Conservation (phyloP, 2,888 invertebrate species). For the Platerodrilus igneus region DNA sequence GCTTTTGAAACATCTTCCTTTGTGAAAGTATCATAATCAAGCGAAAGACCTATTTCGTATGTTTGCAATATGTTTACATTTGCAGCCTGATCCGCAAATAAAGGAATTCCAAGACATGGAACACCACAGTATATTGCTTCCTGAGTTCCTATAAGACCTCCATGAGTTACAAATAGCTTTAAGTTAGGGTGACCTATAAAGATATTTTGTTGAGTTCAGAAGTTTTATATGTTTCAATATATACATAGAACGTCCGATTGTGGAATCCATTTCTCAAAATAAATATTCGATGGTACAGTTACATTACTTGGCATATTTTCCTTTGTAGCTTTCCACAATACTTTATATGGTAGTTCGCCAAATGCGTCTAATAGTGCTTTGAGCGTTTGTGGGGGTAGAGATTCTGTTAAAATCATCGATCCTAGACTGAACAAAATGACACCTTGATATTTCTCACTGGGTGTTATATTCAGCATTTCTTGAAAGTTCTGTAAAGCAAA, state of each 20-base stretch:
- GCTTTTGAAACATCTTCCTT: too few relatives aligned
- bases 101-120: conserved; percentile 44
- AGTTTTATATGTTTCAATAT: not conserved
- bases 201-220: not conserved
- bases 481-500: conserved; percentile 32
- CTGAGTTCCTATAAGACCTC: conserved; percentile 50
- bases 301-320: conserved; percentile 49
- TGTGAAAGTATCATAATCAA: too few relatives aligned
- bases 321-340: conserved; percentile 55
- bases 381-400: conserved; percentile 50
- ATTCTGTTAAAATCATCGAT: conserved; percentile 55
- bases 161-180: conserved; percentile 52
- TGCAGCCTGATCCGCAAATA: conserved; percentile 47
- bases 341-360: conserved; percentile 52
- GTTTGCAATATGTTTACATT: too few relatives aligned
- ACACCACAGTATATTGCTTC: conserved; percentile 49
- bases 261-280: conserved; percentile 54
- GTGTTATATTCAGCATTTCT: conserved; percentile 33
- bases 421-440: conserved; percentile 59
- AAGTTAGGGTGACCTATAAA: conserved; percentile 45
- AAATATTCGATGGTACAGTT: conserved; percentile 44
- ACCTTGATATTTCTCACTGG: conserved; percentile 30
- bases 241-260: conserved; percentile 53
- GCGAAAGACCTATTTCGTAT: too few relatives aligned
- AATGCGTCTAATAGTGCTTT: conserved; percentile 51